A percentile compares a stretch with the other conserved stretches of the same genome.
phyloP scores from a whole-genome alignment of 2,888 invertebrate genomes.

The Drosophila subquinaria region DNA sequence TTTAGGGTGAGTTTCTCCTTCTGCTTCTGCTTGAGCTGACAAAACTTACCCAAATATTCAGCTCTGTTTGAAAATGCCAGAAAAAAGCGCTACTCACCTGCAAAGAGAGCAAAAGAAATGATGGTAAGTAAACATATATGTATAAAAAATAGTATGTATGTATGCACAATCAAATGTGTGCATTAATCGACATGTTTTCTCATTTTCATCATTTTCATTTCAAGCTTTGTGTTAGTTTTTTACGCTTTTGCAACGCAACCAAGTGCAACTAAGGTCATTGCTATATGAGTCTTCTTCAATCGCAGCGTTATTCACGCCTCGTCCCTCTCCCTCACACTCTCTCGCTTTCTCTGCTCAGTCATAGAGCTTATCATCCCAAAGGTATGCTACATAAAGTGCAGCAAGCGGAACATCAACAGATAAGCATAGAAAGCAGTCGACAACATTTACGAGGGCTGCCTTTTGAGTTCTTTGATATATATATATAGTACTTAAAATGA shows the following conservation, averaged over 20 bases:
- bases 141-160: not conserved
- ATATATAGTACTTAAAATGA: not conserved
- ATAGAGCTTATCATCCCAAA: conserved; percentile 52
- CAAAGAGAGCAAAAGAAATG: conserved; percentile 49
- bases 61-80: conserved; percentile 37
- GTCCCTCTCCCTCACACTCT: conserved; percentile 7
- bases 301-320: conserved; percentile 2
- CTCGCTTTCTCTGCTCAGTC: not conserved
- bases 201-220: conserved; percentile 7
- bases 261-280: conserved; percentile 65
- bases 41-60: conserved; percentile 22
- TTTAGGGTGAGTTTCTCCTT: not conserved
- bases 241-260: conserved; percentile 30
- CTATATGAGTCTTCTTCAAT: conserved; percentile 61
- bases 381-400: conserved; percentile 50
- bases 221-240: conserved; percentile 7
- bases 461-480: not conserved
- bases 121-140: conserved; percentile 12
- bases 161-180: conserved; percentile 10
- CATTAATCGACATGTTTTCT: conserved; percentile 37
- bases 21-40: not conserved
- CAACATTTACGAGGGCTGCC: conserved; percentile 27
- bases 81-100: conserved; percentile 64
- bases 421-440: conserved; percentile 51
- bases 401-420: conserved; percentile 58